Percentiles rank a stretch among this genome's conserved stretches.
Evolutionary conservation across 1,140 invertebrate genomes (phyloP).

Genomic region (Tetraneura akinire): DNA sequence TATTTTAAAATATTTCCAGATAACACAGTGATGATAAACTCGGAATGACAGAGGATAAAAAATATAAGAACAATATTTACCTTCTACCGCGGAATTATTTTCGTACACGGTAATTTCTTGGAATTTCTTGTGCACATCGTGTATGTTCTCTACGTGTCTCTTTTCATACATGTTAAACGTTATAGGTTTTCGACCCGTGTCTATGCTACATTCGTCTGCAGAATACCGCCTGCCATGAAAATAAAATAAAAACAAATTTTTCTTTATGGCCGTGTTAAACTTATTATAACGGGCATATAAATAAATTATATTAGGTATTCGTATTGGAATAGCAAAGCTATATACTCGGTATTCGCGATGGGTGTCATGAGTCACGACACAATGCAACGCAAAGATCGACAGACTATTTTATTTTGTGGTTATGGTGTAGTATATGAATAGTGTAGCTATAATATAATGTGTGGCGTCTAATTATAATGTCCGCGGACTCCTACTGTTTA

Average conservation of each 20-base stretch:
- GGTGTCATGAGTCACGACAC: neutral
- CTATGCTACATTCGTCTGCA: slow-evolving; percentile 24
- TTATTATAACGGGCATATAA: too few species aligned
- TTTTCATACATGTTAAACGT: slow-evolving; percentile 14
- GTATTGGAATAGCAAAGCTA: too few species aligned
- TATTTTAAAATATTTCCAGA: too few species aligned
- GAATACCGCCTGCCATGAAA: slow-evolving; percentile 10
- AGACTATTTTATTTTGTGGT: slow-evolving; percentile 9
- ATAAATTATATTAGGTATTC: too few species aligned
- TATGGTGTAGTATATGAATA: too few species aligned
- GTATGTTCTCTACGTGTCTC: slow-evolving; percentile 28
- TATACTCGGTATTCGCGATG: too few species aligned
- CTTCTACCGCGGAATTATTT: neutral
- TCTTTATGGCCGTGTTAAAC: too few species aligned
- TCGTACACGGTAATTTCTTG: slow-evolving; percentile 24
- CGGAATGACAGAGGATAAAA: too few species aligned
- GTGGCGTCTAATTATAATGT: slow-evolving; percentile 33
- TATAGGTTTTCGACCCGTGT: neutral
- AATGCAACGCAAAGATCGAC: slow-evolving; percentile 5
- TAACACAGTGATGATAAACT: too few species aligned
- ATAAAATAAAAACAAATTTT: neutral
- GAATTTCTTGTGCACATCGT: slow-evolving; percentile 24
- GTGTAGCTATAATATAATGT: neutral
- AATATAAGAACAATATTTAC: too few species aligned
- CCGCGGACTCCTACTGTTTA: slow-evolving; percentile 23